phyloP scores from a whole-genome alignment of 1,140 invertebrate species.

The Rhopalosiphum maidis region DNA sequence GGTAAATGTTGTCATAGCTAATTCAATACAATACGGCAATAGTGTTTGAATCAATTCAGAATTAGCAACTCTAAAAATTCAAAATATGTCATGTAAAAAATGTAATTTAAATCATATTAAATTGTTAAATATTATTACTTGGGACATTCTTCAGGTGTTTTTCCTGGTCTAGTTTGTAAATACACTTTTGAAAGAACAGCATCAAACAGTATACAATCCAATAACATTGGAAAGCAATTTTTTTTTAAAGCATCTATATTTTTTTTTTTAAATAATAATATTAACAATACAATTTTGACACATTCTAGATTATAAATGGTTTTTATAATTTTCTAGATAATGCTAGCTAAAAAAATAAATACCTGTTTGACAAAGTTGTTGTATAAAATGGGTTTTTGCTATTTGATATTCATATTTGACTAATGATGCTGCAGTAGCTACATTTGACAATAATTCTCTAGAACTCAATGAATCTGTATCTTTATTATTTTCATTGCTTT shows the following conservation, averaged over 20 bases:
- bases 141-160: background rate
- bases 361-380: conserved; percentile 40
- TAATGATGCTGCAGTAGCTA: background rate
- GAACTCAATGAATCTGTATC: background rate
- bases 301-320: background rate
- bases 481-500: background rate
- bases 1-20: conserved; percentile 26
- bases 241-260: background rate
- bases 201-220: conserved; percentile 53
- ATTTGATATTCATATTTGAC: conserved; percentile 37
- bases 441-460: background rate
- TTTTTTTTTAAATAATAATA: background rate
- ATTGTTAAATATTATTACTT: conserved; percentile 19
- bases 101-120: background rate
- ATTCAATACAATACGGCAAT: conserved; percentile 43
- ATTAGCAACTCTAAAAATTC: background rate
- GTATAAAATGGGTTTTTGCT: conserved; percentile 34
- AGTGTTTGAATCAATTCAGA: conserved; percentile 31
- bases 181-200: conserved; percentile 40
- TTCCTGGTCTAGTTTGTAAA: background rate
- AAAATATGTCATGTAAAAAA: background rate
- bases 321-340: background rate
- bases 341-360: background rate
- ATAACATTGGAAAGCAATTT: background rate
- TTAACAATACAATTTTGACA: background rate